Percentiles rank a stretch among this genome's conserved stretches.
Conservation (phyloP, 2,888 invertebrate species). For the Sarcophaga rosellei region DNA sequence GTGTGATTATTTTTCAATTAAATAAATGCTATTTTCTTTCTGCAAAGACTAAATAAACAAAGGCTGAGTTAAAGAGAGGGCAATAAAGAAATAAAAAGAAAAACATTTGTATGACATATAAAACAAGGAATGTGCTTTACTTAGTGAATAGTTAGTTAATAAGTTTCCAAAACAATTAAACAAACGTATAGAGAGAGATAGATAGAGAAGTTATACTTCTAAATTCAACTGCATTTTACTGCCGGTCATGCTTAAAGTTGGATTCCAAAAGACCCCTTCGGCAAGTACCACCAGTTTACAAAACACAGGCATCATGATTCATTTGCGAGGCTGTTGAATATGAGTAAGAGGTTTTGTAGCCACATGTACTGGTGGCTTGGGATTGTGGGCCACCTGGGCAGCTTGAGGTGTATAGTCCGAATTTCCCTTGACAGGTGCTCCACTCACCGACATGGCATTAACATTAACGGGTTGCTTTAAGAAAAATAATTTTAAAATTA, state of each 20-base stretch:
- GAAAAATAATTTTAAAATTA: not conserved
- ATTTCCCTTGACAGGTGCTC: conserved; percentile 90
- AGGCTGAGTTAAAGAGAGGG: conserved; percentile 5
- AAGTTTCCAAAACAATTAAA: conserved; percentile 32
- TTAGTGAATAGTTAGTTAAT: not conserved
- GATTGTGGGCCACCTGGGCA: conserved; percentile 92
- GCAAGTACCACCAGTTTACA: not conserved
- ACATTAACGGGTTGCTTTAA: conserved; percentile 82
- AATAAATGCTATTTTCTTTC: not conserved
- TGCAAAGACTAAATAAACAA: conserved; percentile 17
- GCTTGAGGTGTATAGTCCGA: conserved; percentile 95
- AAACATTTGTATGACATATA: not conserved
- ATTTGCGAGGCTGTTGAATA: conserved; percentile 94
- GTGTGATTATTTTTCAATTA: not conserved
- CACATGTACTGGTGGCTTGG: conserved; percentile 87
- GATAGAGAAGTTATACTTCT: not conserved
- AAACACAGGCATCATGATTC: conserved; percentile 19
- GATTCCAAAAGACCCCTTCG: not conserved
- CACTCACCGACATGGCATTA: conserved; percentile 88
- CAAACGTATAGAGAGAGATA: not conserved
- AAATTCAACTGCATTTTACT: not conserved
- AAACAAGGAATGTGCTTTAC: conserved; percentile 50
- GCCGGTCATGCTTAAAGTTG: not conserved
- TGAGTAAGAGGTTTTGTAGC: conserved; percentile 85
- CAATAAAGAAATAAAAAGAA: conserved; percentile 6